These are phyloP conservation scores for Steinernema scapterisci DNA, from an alignment of 2,888 invertebrate species.

Conservation along the genomic window DNA sequence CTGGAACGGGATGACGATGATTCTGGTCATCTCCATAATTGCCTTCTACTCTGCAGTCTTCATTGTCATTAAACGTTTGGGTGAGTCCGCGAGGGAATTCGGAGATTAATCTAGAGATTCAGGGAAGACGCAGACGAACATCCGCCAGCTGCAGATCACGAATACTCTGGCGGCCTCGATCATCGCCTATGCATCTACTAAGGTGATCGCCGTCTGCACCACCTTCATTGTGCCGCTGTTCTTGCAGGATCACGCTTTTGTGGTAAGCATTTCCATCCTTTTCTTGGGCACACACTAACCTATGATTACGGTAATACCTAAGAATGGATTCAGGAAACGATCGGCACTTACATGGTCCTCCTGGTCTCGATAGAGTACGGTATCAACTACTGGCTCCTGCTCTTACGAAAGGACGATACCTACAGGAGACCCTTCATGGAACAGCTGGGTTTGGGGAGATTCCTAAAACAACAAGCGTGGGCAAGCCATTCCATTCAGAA, in stretches of 20 bases:
- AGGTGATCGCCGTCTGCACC: neutral
- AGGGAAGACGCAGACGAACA: constrained; percentile 12
- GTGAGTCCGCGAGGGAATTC: neutral
- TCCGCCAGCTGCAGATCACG: neutral
- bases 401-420: neutral
- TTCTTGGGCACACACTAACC: no score
- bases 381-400: constrained; percentile 21
- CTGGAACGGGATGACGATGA: neutral
- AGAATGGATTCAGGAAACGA: neutral
- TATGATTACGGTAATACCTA: neutral
- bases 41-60: neutral
- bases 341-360: neutral
- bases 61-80: neutral
- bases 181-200: neutral
- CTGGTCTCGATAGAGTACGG: neutral
- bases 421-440: constrained; percentile 24
- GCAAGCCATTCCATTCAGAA: neutral
- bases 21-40: neutral
- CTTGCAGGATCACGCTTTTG: neutral
- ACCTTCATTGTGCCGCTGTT: neutral
- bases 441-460: neutral
- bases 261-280: neutral
- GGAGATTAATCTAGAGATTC: neutral
- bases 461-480: neutral
- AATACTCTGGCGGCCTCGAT: neutral